These are phyloP conservation scores for Nowickia ferox DNA, from an alignment of 2,888 invertebrate species.

Conservation along the genomic window DNA sequence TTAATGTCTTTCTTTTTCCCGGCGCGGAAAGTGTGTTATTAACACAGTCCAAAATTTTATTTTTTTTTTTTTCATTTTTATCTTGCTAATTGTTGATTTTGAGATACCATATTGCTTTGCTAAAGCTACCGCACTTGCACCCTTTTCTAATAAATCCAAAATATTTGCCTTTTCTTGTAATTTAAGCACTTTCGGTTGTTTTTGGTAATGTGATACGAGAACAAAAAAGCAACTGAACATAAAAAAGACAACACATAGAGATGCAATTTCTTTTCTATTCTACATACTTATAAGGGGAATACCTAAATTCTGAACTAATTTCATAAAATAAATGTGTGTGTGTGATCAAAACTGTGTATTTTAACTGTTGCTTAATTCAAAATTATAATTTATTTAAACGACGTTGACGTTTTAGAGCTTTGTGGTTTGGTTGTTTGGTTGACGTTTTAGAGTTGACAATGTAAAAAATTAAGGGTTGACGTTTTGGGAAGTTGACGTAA, in stretches of 20 bases:
- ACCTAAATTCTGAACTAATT: no score
- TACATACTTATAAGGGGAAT: slow-evolving; percentile 17
- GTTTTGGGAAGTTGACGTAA: no score
- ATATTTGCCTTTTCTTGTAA: slow-evolving; percentile 34
- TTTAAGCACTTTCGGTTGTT: slow-evolving; percentile 35
- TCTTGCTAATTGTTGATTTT: slow-evolving; percentile 28
- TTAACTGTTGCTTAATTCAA: slow-evolving; percentile 36
- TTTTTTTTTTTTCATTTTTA: no score
- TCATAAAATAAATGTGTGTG: no score
- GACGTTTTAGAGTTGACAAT: no score
- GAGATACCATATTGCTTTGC: slow-evolving; percentile 25
- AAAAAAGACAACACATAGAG: slow-evolving; percentile 5
- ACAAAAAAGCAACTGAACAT: slow-evolving; percentile 19
- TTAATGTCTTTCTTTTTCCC: slow-evolving; percentile 14
- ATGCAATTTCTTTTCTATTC: slow-evolving; percentile 35
- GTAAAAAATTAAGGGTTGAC: no score
- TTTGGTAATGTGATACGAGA: slow-evolving; percentile 29
- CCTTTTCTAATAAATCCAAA: no score
- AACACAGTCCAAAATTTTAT: slow-evolving; percentile 15
- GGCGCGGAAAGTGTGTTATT: slow-evolving; percentile 2
- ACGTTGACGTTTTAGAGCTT: no score
- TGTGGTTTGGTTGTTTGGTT: no score
- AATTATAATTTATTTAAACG: slow-evolving; percentile 22
- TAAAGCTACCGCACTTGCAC: slow-evolving; percentile 35
- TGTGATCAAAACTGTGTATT: slow-evolving; percentile 26